These are phyloP conservation scores for Urosaurus nigricauda DNA, from an alignment of 2,797 vertebrate genomes.

Conservation along the genomic window DNA sequence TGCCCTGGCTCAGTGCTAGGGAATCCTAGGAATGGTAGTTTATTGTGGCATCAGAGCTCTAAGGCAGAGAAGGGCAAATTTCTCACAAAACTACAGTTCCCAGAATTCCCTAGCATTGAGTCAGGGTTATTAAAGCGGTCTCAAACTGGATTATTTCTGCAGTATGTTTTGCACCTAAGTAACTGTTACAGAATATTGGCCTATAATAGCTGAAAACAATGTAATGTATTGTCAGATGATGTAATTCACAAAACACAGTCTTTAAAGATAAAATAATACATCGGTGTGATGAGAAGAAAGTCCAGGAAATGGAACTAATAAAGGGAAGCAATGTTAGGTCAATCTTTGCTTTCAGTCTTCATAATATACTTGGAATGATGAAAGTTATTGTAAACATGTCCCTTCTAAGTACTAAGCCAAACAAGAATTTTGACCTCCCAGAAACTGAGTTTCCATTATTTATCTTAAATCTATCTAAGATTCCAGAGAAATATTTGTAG, in stretches of 20 bases:
- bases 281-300: background rate
- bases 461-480: background rate
- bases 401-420: accelerated
- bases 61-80: no score
- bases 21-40: no score
- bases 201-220: no score
- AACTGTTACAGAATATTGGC: no score
- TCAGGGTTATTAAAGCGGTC: no score
- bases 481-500: background rate
- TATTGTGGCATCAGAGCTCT: no score
- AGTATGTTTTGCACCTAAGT: no score
- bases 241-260: background rate
- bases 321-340: background rate
- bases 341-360: background rate
- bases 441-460: background rate
- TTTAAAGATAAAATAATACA: background rate
- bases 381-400: accelerated
- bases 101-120: no score
- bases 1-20: no score
- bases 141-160: no score
- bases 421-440: accelerated
- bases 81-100: no score
- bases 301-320: background rate
- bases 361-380: background rate
- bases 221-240: background rate